Evolutionary conservation across 2,113 vertebrate genomes (phyloP).

Genomic region (Nothoprocta perdicaria): DNA sequence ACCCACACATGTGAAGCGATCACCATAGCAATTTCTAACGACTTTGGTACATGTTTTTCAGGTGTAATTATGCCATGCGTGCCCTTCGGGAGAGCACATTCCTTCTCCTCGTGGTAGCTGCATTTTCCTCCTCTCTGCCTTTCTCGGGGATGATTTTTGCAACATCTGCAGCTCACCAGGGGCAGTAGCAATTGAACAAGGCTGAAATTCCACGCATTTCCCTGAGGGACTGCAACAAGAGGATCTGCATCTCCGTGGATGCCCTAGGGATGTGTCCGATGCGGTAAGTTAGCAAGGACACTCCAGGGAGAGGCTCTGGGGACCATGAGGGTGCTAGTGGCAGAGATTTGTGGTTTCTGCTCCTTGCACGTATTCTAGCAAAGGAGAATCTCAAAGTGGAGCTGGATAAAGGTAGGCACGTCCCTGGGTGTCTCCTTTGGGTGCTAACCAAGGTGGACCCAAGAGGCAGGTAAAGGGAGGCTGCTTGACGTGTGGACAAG

Average conservation of each 20-base stretch:
- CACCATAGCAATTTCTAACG: neutral
- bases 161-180: neutral
- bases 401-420: neutral
- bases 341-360: neutral
- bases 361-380: neutral
- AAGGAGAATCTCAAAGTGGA: neutral
- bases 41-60: neutral
- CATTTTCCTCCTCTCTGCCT: neutral
- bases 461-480: neutral
- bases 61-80: neutral
- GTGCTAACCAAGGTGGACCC: neutral
- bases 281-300: neutral
- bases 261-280: too few relatives aligned
- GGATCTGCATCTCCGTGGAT: neutral
- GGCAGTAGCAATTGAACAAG: rapidly evolving
- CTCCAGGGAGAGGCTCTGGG: neutral
- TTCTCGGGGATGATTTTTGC: neutral
- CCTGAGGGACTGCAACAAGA: neutral
- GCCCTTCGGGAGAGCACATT: constrained; percentile 23
- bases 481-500: neutral
- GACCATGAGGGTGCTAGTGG: too few relatives aligned
- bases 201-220: neutral
- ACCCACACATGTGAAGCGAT: neutral
- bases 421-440: neutral
- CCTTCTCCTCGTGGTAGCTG: neutral